phyloP scores from a whole-genome alignment of 2,113 vertebrate species.

The Oostethus manadensis region DNA sequence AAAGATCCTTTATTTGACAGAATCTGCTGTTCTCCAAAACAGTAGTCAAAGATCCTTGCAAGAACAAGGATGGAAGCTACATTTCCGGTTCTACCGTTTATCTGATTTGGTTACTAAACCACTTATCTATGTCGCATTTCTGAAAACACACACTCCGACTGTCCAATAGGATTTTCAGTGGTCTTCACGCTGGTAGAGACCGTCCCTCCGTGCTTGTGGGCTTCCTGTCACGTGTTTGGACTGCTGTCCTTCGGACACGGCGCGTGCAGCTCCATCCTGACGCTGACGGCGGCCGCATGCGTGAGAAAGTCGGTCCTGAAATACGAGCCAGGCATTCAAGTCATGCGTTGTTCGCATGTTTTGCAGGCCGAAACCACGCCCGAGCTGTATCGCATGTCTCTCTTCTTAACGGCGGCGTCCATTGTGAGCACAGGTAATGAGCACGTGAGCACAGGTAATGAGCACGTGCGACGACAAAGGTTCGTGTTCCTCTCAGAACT shows the following conservation, averaged over 20 bases:
- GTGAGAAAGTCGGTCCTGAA: slow-evolving; percentile 52
- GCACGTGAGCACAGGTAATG: slow-evolving; percentile 59
- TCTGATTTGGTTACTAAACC: too few species aligned
- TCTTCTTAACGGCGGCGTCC: slow-evolving; percentile 55
- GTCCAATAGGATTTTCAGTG: slow-evolving; percentile 68
- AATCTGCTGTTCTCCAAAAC: too few species aligned
- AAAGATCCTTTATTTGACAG: too few species aligned
- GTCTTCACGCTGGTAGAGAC: slow-evolving; percentile 68
- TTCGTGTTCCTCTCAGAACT: slow-evolving; percentile 14
- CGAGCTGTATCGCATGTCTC: slow-evolving; percentile 69
- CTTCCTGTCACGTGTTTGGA: slow-evolving; percentile 66
- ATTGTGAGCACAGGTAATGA: slow-evolving; percentile 65
- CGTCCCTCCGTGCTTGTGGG: slow-evolving; percentile 59
- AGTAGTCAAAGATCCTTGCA: too few species aligned
- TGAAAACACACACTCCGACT: too few species aligned
- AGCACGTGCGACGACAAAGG: background rate
- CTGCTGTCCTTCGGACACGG: slow-evolving; percentile 72
- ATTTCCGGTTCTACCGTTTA: too few species aligned
- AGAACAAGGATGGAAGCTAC: too few species aligned
- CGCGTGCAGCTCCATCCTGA: slow-evolving; percentile 64
- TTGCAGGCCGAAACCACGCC: slow-evolving; percentile 67
- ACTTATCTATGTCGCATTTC: too few species aligned
- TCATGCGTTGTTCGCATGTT: background rate
- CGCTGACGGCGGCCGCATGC: slow-evolving; percentile 69
- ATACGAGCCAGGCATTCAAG: background rate